A percentile compares a stretch with the other conserved stretches of the same genome.
phyloP scores from a whole-genome alignment of 2,888 invertebrate species.

The Drosophila buzzatii region DNA sequence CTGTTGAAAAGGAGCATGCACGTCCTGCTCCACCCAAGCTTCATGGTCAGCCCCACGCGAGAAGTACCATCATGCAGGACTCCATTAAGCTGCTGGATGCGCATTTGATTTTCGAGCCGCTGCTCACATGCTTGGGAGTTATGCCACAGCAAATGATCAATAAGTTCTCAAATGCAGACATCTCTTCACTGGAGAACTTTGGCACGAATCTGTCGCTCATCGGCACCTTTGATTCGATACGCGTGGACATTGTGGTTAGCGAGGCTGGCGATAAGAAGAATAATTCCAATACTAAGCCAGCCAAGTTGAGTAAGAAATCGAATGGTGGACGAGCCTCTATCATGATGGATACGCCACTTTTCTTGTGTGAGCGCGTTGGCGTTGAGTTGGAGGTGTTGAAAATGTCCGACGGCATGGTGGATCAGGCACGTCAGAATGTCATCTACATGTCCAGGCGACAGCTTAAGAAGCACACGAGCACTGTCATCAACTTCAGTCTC shows the following conservation, averaged over 20 bases:
- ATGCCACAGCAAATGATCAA: constrained; percentile 93
- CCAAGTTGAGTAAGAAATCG: constrained; percentile 80
- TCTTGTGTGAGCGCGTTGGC: constrained; percentile 95
- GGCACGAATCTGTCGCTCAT: constrained; percentile 94
- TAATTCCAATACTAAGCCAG: constrained; percentile 58
- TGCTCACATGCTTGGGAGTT: constrained; percentile 94
- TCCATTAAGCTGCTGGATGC: constrained; percentile 95
- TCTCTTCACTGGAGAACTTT: constrained; percentile 93
- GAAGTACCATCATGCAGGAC: constrained; percentile 92
- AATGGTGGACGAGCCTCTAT: constrained; percentile 78
- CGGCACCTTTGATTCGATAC: constrained; percentile 94
- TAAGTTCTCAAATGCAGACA: constrained; percentile 86
- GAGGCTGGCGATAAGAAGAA: constrained; percentile 89
- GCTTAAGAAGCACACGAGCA: constrained; percentile 95
- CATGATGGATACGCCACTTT: constrained; percentile 89
- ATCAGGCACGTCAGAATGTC: constrained; percentile 93
- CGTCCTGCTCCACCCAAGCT: constrained; percentile 86
- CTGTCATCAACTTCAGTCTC: constrained; percentile 95
- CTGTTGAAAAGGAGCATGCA: constrained; percentile 86
- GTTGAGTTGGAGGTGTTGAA: constrained; percentile 95
- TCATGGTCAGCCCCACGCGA: constrained; percentile 85
- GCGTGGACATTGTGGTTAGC: constrained; percentile 97
- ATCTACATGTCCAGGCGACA: constrained; percentile 94
- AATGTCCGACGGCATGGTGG: constrained; percentile 95
- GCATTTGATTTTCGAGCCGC: constrained; percentile 96